phyloP scores from a whole-genome alignment of 2,888 invertebrate species.

The Rhagium mordax region DNA sequence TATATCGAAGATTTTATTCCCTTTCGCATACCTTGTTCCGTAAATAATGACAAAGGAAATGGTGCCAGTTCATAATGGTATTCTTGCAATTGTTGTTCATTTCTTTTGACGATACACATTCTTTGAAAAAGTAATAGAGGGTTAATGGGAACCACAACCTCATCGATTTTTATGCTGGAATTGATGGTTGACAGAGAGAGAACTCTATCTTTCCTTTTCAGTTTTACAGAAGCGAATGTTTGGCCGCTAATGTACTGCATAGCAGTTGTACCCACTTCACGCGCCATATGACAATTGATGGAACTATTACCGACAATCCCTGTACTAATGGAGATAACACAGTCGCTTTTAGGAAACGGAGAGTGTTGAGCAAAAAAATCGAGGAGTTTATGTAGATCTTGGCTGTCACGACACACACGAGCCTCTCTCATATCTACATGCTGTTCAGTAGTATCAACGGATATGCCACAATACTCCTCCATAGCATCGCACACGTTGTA shows the following conservation, averaged over 20 bases:
- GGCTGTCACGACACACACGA: background rate
- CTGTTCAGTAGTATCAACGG: background rate
- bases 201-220: slow-evolving; percentile 50
- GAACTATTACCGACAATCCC: slow-evolving; percentile 14
- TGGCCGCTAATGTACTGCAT: background rate
- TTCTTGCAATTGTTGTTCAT: slow-evolving; percentile 9
- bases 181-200: slow-evolving; percentile 34
- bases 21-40: slow-evolving; percentile 26
- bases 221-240: slow-evolving; percentile 8
- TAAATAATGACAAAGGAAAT: slow-evolving; percentile 32
- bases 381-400: slow-evolving; percentile 2
- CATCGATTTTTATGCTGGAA: slow-evolving; percentile 46
- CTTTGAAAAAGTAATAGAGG: slow-evolving; percentile 24
- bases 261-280: slow-evolving; percentile 28
- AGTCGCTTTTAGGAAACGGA: slow-evolving; percentile 46
- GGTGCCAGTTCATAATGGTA: slow-evolving; percentile 32
- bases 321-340: background rate
- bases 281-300: slow-evolving; percentile 36
- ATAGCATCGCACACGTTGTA: background rate
- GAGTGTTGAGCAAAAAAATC: slow-evolving; percentile 31
- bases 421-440: slow-evolving; percentile 17
- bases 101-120: slow-evolving; percentile 31
- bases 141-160: slow-evolving; percentile 12
- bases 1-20: slow-evolving; percentile 20
- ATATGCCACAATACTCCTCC: slow-evolving; percentile 14